A percentile compares a stretch with the other conserved stretches of the same genome.
Evolutionary conservation across 2,888 invertebrate genomes (phyloP).

Genomic region (Stenichneumon culpator): DNA sequence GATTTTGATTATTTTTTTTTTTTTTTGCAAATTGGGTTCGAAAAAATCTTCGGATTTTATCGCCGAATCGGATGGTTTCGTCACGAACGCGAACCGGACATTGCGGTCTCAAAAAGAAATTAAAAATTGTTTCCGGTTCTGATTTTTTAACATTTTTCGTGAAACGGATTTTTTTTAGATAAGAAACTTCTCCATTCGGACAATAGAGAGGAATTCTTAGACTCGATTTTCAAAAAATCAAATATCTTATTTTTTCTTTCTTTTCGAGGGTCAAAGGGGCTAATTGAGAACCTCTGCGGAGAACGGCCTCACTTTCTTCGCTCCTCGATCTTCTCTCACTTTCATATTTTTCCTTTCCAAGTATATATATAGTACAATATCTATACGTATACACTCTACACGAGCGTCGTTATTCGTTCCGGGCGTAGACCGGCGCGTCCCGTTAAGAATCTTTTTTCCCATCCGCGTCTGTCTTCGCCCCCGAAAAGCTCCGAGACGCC

Average conservation of each 20-base stretch:
- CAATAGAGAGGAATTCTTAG: background rate
- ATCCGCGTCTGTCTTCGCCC: background rate
- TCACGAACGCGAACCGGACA: no score
- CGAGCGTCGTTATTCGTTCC: constrained; percentile 20
- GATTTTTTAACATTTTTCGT: no score
- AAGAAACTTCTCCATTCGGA: no score
- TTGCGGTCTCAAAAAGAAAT: no score
- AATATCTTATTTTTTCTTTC: background rate
- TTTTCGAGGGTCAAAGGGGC: constrained; percentile 9
- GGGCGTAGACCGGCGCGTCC: background rate
- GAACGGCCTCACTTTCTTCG: constrained; percentile 81
- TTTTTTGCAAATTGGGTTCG: background rate
- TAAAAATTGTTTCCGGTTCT: no score
- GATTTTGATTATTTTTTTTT: no score
- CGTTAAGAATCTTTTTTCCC: background rate
- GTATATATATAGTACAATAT: constrained; percentile 28
- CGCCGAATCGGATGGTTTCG: no score
- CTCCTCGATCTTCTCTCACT: constrained; percentile 78
- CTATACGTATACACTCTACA: constrained; percentile 10
- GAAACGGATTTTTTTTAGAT: no score
- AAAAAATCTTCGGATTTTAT: no score
- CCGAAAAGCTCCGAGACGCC: background rate
- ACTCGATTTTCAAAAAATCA: background rate
- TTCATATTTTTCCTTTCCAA: constrained; percentile 78
- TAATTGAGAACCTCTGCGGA: constrained; percentile 76